phyloP scores from a whole-genome alignment of 1,140 invertebrate genomes.

The Platyura marginata region DNA sequence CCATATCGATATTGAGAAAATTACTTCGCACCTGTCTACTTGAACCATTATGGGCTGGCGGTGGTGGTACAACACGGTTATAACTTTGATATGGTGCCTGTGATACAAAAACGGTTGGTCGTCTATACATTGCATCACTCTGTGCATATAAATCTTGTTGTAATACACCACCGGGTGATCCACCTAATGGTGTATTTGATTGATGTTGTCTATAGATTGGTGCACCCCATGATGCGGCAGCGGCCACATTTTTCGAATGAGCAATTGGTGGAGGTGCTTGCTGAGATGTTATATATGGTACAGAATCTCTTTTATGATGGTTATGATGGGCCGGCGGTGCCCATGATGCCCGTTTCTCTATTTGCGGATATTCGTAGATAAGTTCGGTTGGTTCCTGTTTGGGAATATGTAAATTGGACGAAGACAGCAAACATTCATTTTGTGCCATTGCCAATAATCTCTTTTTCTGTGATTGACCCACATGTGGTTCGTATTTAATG shows the following conservation, averaged over 20 bases:
- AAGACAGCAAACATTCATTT: conserved; percentile 49
- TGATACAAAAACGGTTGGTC: conserved; percentile 38
- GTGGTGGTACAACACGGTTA: conserved; percentile 55
- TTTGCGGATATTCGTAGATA: conserved; percentile 10
- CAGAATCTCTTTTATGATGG: conserved; percentile 5
- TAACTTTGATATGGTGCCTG: conserved; percentile 24
- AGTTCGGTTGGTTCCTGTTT: conserved; percentile 23
- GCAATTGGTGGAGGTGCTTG: conserved; percentile 11
- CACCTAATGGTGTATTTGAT: conserved; percentile 20
- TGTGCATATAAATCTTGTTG: conserved; percentile 31
- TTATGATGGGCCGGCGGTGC: conserved; percentile 4
- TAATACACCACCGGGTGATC: conserved; percentile 18
- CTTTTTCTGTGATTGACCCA: conserved; percentile 68
- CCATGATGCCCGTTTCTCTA: conserved; percentile 5
- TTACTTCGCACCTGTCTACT: conserved; percentile 37
- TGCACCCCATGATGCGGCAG: conserved; percentile 14
- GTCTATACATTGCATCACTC: conserved; percentile 35
- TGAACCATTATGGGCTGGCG: conserved; percentile 70
- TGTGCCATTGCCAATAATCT: conserved; percentile 65
- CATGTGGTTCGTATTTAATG: conserved; percentile 26
- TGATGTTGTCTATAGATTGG: conserved; percentile 13
- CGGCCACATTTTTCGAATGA: conserved; percentile 10
- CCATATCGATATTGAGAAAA: not conserved
- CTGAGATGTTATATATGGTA: conserved; percentile 6
- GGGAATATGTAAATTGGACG: conserved; percentile 13